Conservation (phyloP, 2,797 vertebrate species). For the Brotula barbata region DNA sequence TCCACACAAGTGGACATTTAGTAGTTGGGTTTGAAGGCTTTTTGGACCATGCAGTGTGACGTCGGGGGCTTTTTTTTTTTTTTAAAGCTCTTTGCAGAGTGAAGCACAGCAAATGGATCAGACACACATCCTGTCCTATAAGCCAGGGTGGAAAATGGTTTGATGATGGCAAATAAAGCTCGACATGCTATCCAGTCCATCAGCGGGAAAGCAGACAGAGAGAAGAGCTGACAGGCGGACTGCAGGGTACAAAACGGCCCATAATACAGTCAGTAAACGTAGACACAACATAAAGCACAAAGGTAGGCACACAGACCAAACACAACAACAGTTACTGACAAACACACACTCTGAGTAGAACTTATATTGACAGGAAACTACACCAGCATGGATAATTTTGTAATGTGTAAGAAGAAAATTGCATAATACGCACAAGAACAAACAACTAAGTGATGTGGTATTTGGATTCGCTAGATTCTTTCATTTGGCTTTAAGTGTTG, state of each 20-base stretch:
- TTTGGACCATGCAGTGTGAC: neutral
- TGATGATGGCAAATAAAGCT: constrained; percentile 51
- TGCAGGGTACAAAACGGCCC: constrained; percentile 10
- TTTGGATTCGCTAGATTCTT: constrained; percentile 5
- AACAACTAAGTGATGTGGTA: neutral
- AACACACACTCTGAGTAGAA: neutral
- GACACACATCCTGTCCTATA: constrained; percentile 51
- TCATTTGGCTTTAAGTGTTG: constrained; percentile 18
- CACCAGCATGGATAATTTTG: neutral
- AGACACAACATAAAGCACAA: neutral
- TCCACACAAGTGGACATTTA: too few species aligned
- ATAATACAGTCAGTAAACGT: constrained; percentile 4
- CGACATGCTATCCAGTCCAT: constrained; percentile 39
- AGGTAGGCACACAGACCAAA: neutral
- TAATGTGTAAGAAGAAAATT: constrained; percentile 1
- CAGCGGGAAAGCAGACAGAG: constrained; percentile 29
- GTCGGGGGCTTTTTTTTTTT: constrained; percentile 40
- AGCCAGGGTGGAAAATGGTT: constrained; percentile 45
- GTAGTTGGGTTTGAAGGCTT: neutral
- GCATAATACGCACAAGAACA: neutral
- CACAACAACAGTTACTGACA: neutral
- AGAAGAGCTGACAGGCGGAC: constrained; percentile 11
- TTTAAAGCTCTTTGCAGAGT: constrained; percentile 29
- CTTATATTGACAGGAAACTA: neutral
- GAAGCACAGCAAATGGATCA: constrained; percentile 49